A percentile compares a stretch with the other conserved stretches of the same genome.
These are phyloP conservation scores for Baryphthengus martii DNA, from an alignment of 2,113 vertebrate genomes.

Conservation along the genomic window DNA sequence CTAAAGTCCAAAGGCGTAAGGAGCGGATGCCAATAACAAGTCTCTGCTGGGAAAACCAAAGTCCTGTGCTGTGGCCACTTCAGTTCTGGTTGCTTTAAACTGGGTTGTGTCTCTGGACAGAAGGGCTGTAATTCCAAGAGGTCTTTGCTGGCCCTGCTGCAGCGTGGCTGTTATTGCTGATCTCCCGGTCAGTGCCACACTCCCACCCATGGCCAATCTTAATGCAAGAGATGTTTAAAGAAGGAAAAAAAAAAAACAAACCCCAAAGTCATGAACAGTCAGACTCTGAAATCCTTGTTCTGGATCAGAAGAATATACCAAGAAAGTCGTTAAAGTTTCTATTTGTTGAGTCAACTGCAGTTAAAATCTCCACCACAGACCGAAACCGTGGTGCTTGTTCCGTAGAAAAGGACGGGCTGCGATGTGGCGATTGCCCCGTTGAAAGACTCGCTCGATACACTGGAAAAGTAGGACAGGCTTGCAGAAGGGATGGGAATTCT, in stretches of 20 bases:
- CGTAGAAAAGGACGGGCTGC: conserved; percentile 66
- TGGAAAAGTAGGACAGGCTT: conserved; percentile 46
- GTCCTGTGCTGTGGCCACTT: not conserved
- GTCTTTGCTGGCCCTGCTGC: conserved; percentile 15
- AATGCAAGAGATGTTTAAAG: conserved; percentile 17
- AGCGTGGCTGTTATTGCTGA: conserved; percentile 45
- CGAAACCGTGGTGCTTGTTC: conserved; percentile 54
- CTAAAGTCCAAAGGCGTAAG: not conserved
- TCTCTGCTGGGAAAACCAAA: conserved; percentile 21
- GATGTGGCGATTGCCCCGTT: conserved; percentile 38
- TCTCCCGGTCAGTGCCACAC: not conserved
- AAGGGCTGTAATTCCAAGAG: not conserved
- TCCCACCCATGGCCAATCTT: conserved; percentile 12
- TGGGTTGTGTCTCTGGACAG: not conserved
- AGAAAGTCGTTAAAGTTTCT: conserved; percentile 20
- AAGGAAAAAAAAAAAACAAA: not conserved
- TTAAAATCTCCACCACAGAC: conserved; percentile 52
- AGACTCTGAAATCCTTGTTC: not conserved
- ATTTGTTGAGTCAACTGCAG: conserved; percentile 21
- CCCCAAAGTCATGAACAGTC: not conserved
- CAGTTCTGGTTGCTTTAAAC: not conserved
- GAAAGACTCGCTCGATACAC: conserved; percentile 45
- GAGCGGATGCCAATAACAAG: not conserved
- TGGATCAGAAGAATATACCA: not conserved
- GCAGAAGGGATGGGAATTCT: conserved; percentile 28